These are phyloP conservation scores for Butorides virescens DNA, from an alignment of 2,113 vertebrate species.

Conservation along the genomic window DNA sequence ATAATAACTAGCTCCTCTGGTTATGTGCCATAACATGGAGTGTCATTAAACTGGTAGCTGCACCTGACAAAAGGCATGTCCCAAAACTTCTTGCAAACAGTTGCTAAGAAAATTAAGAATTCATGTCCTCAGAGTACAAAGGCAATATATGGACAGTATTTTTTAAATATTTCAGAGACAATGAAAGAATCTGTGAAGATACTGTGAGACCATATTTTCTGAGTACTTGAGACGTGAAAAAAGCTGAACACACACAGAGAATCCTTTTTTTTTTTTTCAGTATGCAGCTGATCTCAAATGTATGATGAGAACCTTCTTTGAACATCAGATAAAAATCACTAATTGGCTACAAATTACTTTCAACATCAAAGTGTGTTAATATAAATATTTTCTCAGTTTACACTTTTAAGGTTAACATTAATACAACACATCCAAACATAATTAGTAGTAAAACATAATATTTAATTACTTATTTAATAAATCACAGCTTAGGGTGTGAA, in stretches of 20 bases:
- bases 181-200: background rate
- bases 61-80: background rate
- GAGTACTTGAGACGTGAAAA: background rate
- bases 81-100: background rate
- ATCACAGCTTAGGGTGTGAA: background rate
- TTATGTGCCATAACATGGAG: background rate
- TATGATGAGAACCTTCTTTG: background rate
- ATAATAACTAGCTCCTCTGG: background rate
- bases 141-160: background rate
- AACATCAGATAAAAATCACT: background rate
- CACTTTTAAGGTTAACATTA: background rate
- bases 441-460: background rate
- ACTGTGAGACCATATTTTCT: background rate
- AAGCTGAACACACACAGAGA: background rate
- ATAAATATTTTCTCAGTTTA: background rate
- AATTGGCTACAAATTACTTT: background rate
- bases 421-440: background rate
- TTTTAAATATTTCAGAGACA: background rate
- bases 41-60: background rate
- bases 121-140: background rate
- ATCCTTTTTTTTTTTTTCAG: background rate
- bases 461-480: constrained; percentile 1
- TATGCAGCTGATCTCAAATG: background rate
- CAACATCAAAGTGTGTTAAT: background rate
- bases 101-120: background rate